phyloP scores from a whole-genome alignment of 2,113 vertebrate genomes.

The Spheniscus mendiculus region DNA sequence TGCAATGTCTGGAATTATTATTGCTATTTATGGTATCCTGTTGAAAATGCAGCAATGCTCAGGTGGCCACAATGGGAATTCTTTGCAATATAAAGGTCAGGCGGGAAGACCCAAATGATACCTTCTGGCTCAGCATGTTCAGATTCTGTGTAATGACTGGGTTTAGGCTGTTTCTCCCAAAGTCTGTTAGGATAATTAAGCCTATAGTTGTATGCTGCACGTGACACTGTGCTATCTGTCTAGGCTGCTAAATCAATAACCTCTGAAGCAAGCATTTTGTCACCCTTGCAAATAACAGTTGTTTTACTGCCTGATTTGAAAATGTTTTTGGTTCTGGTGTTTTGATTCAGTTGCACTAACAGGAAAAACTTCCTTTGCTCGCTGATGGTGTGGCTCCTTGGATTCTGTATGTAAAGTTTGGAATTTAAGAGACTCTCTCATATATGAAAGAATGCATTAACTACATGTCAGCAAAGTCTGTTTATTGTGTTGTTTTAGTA shows the following conservation, averaged over 20 bases:
- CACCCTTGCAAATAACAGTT: not conserved
- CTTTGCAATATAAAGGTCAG: not conserved
- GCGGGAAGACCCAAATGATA: not conserved
- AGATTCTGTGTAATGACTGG: not conserved
- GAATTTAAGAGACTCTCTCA: not conserved
- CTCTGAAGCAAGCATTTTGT: not conserved
- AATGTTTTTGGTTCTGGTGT: not conserved
- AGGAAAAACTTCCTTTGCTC: not conserved
- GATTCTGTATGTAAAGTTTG: not conserved
- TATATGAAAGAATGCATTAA: constrained; percentile 44
- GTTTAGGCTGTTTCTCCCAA: not conserved
- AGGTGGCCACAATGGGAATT: not conserved
- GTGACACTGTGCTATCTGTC: not conserved
- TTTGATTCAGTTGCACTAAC: not conserved
- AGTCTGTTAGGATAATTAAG: not conserved
- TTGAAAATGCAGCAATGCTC: not conserved
- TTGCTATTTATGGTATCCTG: not conserved
- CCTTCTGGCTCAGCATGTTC: not conserved
- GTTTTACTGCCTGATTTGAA: not conserved
- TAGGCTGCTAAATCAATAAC: not conserved
- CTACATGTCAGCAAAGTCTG: constrained; percentile 48
- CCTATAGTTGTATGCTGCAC: rapidly evolving
- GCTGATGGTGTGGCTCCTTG: not conserved
- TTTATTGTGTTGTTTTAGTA: not conserved
- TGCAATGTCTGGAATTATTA: not conserved